Percentiles rank a stretch among this genome's conserved stretches.
Evolutionary conservation across 2,888 invertebrate species (phyloP).

Genomic region (Lithophane semibrunnea): DNA sequence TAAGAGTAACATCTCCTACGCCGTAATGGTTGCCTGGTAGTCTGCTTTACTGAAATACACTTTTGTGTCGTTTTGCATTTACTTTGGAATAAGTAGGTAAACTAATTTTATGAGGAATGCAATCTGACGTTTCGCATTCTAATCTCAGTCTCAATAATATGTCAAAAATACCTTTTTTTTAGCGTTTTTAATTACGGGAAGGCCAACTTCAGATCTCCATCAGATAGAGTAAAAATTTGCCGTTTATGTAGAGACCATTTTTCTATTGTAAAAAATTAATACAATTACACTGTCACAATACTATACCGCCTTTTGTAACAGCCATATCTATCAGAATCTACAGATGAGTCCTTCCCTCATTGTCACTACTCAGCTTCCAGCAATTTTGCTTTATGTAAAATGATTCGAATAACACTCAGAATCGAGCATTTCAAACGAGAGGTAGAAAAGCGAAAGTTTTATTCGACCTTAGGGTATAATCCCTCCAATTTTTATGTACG

Average conservation of each 20-base stretch:
- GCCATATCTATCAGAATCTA: neutral
- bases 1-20: slow-evolving; percentile 36
- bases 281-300: neutral
- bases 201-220: too few relatives aligned
- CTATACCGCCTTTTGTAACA: neutral
- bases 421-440: slow-evolving; percentile 21
- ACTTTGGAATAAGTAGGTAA: neutral
- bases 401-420: slow-evolving; percentile 27
- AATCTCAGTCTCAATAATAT: too few relatives aligned
- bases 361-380: neutral
- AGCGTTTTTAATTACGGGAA: too few relatives aligned
- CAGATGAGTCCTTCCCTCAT: neutral
- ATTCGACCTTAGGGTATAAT: slow-evolving; percentile 48
- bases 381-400: neutral
- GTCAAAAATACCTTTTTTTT: too few relatives aligned
- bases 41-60: neutral
- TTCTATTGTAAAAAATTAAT: too few relatives aligned
- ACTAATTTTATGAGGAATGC: neutral
- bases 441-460: slow-evolving; percentile 38
- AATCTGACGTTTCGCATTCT: neutral
- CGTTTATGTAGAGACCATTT: too few relatives aligned
- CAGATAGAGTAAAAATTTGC: too few relatives aligned
- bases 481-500: slow-evolving; percentile 52
- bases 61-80: neutral
- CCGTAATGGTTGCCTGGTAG: slow-evolving; percentile 26